Conservation (phyloP, 2,888 invertebrate genomes). For the Automeris io region DNA sequence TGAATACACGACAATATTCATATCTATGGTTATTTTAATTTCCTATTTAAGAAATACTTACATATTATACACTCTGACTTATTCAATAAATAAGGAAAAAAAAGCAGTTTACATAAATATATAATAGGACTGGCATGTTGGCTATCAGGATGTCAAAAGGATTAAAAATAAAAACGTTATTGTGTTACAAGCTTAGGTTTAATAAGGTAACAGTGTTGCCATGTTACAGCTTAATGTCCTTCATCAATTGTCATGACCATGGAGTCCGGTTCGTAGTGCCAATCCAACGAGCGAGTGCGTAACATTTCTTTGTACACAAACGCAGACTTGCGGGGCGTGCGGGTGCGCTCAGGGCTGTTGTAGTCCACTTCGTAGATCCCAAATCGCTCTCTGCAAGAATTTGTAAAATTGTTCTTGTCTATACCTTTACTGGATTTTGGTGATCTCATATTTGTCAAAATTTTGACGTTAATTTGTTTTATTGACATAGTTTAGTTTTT, state of each 20-base stretch:
- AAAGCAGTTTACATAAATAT: too few relatives aligned
- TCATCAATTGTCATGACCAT: constrained; percentile 27
- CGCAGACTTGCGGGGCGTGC: constrained; percentile 79
- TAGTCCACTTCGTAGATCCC: constrained; percentile 82
- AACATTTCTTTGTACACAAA: constrained; percentile 66
- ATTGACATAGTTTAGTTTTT: too few relatives aligned
- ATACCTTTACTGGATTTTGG: too few relatives aligned
- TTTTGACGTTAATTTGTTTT: too few relatives aligned
- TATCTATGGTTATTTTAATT: constrained; percentile 28
- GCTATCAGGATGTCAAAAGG: too few relatives aligned
- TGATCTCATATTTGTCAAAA: too few relatives aligned
- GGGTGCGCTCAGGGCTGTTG: constrained; percentile 68
- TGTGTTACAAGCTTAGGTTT: background rate
- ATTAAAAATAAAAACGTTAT: background rate
- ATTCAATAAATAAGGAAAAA: too few relatives aligned
- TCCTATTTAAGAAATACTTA: too few relatives aligned
- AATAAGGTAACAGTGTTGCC: background rate
- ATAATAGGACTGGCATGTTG: too few relatives aligned
- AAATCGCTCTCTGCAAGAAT: constrained; percentile 23
- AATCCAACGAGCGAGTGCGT: constrained; percentile 36
- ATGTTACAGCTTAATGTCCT: constrained; percentile 17
- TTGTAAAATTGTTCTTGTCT: too few relatives aligned
- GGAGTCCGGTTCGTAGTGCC: constrained; percentile 25
- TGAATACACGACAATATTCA: constrained; percentile 65
- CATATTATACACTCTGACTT: too few relatives aligned